phyloP scores from a whole-genome alignment of 1,140 invertebrate species.

The Drosophila baimaii region DNA sequence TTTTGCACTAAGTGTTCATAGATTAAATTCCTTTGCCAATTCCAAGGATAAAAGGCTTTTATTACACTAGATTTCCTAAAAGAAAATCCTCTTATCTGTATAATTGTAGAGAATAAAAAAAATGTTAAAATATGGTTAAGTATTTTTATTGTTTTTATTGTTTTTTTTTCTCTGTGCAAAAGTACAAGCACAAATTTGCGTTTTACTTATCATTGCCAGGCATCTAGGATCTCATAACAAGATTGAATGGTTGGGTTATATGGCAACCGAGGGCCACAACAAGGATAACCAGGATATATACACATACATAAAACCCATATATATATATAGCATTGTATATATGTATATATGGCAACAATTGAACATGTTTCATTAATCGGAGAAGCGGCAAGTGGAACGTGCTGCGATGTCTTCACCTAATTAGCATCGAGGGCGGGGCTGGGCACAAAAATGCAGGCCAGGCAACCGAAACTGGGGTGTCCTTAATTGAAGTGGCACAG shows the following conservation, averaged over 20 bases:
- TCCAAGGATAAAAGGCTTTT: too few species aligned
- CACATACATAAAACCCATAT: neutral
- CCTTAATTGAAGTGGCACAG: slow-evolving; percentile 57
- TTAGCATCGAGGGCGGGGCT: slow-evolving; percentile 61
- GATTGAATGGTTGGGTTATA: slow-evolving; percentile 31
- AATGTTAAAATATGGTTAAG: too few species aligned
- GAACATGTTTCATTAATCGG: slow-evolving; percentile 47
- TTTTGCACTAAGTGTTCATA: too few species aligned
- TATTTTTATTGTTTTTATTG: neutral
- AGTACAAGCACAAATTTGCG: slow-evolving; percentile 18
- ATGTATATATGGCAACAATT: slow-evolving; percentile 22
- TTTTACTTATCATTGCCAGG: slow-evolving; percentile 32
- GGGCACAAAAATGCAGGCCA: slow-evolving; percentile 67
- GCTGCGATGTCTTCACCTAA: slow-evolving; percentile 67
- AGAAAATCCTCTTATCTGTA: too few species aligned
- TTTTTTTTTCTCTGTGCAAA: slow-evolving; percentile 10
- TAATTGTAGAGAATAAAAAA: too few species aligned
- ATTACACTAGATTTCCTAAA: too few species aligned
- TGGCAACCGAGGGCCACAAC: slow-evolving; percentile 1
- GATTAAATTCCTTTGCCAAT: too few species aligned
- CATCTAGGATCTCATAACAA: slow-evolving; percentile 29
- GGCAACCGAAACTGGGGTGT: slow-evolving; percentile 24
- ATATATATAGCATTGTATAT: neutral
- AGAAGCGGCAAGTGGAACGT: slow-evolving; percentile 47
- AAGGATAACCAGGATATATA: slow-evolving; percentile 1